Evolutionary conservation across 2,797 vertebrate genomes (phyloP), one percentile per base, ranked within the genome.

Genomic region (Denticeps clupeoides): DNA sequence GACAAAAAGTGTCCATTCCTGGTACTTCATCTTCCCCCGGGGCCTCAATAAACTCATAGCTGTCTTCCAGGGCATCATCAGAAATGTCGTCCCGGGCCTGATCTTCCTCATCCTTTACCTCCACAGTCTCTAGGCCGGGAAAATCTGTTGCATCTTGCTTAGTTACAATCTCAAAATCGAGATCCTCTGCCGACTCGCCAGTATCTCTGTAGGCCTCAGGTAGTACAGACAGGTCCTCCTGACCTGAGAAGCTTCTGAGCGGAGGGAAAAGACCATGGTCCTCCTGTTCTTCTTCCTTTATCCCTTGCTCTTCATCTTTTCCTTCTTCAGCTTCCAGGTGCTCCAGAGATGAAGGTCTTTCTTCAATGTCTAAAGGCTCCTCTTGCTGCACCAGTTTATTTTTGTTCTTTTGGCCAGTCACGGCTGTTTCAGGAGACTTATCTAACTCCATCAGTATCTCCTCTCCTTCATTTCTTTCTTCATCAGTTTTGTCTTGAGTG

Each of bases 1-100:
- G 66, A 67, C 94, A 99, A 37, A 89, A 98, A 33, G 84, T 85
- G 64, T 95, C 87, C 69, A 84, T 68, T 48, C 82, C 85, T 13
- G 68, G 51, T 56, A 84, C 85, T 63, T 85, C 87, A 1, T 28
- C 54, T 58, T 89, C 67, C 48, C 84, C 83, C 51, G 87, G 83
- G 33, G 72, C 75, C 53, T 88, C 88, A 27, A 85, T 78, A 56
- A 85, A 76, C 37, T 89, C 86, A 75, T 86, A 87, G 11, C 75
- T 82, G 16, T 68, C 78, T 50, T 87, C 86, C 27, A 67, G 45
- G 25, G 81, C 75, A 58, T 82, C 74, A 40, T 83, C 80, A 49
- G 55, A 21, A 28, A 77, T 65, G 29, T 50, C 55, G 57, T 64
- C 75, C 60, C 70, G 64, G 15, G 67, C 70, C 21, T 41, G 49